Base-by-base conservation (phyloP, 2,797 vertebrate genomes). In the Mergus octosetaceus region DNA sequence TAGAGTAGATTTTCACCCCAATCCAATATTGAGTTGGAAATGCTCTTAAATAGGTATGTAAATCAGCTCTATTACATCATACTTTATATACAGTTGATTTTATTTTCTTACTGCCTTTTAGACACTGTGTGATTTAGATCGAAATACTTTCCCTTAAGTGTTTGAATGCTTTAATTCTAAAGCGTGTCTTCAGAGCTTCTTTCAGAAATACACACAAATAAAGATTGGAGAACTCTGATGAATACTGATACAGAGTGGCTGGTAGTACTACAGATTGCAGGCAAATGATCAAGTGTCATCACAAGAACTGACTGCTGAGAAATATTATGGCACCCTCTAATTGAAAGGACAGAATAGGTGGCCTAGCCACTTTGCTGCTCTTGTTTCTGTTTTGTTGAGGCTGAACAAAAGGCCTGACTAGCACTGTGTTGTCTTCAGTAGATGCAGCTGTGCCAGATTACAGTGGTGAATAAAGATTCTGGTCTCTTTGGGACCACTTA, bases 391-490 rank as follows among this genome's bases (percentile, higher is more conserved):
- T 87, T 88, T 65, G 61, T 62, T 90, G 76, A 84, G 66, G 36
- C 39, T 25, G 65, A 94, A 89, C 75, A 93, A 80, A 93, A 83
- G 30, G 22, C 36, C 28, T 94, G 13, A 57, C 56, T 61, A 80
- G n/a, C 19, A 45, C 11, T 71, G 61, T 89, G 90, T 80, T 83
- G 49, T 65, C 65, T 83, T 89, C 66, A 49, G 47, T 62, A 56
- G 36, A 16, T 65, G 76, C 85, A 96, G 81, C 87, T 95, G 86
- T 94, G 25, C 45, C 53, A 45, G 30, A 81, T 62, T 91, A 57
- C n/a, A 22, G 7, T 84, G 51, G 38, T 75, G 24, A 80, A 24
- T 80, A 65, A 61, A 58, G 8, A 17, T 84, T 87, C 51, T 85
- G 49, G 3, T 45, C 20, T 65, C 32, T 74, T 69, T 71, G 51